Evolutionary conservation across 2,888 invertebrate species (phyloP).

Genomic region (Tipula lateralis): DNA sequence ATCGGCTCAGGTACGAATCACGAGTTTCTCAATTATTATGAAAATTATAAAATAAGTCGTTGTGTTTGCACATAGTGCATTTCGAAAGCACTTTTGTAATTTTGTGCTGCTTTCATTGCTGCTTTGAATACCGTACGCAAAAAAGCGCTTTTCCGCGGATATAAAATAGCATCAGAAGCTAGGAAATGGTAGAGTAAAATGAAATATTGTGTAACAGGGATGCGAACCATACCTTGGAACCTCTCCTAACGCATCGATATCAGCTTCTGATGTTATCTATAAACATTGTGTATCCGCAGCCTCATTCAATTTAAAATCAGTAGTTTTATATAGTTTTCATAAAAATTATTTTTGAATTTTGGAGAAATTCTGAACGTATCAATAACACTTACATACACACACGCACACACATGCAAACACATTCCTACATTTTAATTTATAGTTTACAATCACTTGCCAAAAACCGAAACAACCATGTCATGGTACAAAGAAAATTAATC

Average conservation of each 20-base stretch:
- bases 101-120: background rate
- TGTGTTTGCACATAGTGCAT: background rate
- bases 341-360: conserved; percentile 15
- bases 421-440: background rate
- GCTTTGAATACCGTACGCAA: background rate
- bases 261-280: background rate
- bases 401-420: background rate
- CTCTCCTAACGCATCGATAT: too few species aligned
- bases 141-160: background rate
- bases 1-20: conserved; percentile 19
- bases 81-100: background rate
- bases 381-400: background rate
- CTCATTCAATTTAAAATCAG: background rate
- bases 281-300: background rate
- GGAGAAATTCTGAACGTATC: conserved; percentile 28
- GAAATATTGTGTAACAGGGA: background rate
- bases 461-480: background rate
- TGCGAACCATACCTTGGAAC: too few species aligned
- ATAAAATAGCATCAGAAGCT: background rate
- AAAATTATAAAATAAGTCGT: conserved; percentile 12
- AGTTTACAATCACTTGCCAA: background rate
- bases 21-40: conserved; percentile 24
- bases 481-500: background rate
- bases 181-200: background rate
- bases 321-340: conserved; percentile 5